Conservation (phyloP, 2,113 vertebrate genomes). For the Grantiella picta region DNA sequence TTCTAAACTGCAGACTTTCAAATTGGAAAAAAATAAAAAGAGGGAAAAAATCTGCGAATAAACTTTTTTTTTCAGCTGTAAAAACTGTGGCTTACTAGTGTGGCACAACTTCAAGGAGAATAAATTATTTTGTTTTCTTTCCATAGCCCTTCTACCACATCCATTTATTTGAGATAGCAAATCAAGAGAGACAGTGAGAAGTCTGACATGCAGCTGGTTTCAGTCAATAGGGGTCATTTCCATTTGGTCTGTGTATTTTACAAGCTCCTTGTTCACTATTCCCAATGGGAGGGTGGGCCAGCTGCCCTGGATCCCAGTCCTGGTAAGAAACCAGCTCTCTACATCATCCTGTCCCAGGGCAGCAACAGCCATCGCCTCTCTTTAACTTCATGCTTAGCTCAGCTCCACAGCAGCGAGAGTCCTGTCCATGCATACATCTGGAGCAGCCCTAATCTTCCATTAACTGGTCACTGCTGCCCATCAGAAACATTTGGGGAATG, state of each 20-base stretch:
- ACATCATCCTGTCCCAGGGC: constrained; percentile 56
- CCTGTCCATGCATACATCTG: not conserved
- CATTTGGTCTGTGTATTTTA: constrained; percentile 81
- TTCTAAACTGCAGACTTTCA: constrained; percentile 47
- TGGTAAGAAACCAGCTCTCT: constrained; percentile 66
- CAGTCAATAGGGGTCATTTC: constrained; percentile 79
- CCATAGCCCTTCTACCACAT: constrained; percentile 33
- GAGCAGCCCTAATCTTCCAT: not conserved
- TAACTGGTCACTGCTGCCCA: constrained; percentile 9
- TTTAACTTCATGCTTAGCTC: not conserved
- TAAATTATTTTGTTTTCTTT: constrained; percentile 63
- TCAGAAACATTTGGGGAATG: constrained; percentile 52
- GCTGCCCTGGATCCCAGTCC: constrained; percentile 78
- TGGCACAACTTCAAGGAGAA: constrained; percentile 41
- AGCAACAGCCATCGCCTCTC: not conserved
- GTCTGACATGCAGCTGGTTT: constrained; percentile 81
- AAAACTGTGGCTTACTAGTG: constrained; percentile 43
- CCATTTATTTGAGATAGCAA: constrained; percentile 72
- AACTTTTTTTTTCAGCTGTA: constrained; percentile 62
- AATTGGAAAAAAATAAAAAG: not conserved
- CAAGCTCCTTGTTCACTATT: constrained; percentile 82
- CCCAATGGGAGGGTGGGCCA: constrained; percentile 79
- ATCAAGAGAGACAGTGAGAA: constrained; percentile 63
- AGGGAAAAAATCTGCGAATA: constrained; percentile 46
- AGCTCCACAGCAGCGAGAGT: not conserved